Conservation (phyloP, 2,113 vertebrate species). For the Ailurus styani region DNA sequence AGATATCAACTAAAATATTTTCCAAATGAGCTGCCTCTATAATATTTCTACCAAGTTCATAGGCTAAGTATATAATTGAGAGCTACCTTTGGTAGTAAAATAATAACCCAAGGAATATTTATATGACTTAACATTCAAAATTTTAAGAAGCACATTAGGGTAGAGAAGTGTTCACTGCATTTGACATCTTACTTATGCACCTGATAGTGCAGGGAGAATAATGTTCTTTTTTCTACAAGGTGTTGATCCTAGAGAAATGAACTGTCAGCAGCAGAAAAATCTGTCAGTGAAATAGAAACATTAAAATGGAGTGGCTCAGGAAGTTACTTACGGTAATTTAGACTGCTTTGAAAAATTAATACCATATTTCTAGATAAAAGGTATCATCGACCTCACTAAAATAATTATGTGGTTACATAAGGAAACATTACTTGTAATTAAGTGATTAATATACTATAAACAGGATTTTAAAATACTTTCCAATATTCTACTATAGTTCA, state of each 20-base stretch:
- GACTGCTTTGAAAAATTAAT: slow-evolving; percentile 35
- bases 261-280: slow-evolving; percentile 5
- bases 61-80: neutral
- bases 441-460: neutral
- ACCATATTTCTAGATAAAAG: neutral
- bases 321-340: neutral
- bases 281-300: slow-evolving; percentile 33
- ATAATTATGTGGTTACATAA: neutral
- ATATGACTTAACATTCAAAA: neutral
- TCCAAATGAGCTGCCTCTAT: neutral
- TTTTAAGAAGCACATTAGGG: neutral
- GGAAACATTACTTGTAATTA: neutral
- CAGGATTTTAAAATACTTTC: neutral
- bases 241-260: slow-evolving; percentile 49
- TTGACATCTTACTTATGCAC: slow-evolving; percentile 5
- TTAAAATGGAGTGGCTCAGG: neutral
- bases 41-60: neutral
- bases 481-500: neutral
- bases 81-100: neutral
- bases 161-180: neutral
- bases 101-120: neutral
- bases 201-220: neutral
- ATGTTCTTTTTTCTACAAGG: neutral
- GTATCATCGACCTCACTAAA: neutral
- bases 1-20: neutral